Evolutionary conservation across 2,113 vertebrate genomes (phyloP).

Genomic region (Ictalurus punctatus): DNA sequence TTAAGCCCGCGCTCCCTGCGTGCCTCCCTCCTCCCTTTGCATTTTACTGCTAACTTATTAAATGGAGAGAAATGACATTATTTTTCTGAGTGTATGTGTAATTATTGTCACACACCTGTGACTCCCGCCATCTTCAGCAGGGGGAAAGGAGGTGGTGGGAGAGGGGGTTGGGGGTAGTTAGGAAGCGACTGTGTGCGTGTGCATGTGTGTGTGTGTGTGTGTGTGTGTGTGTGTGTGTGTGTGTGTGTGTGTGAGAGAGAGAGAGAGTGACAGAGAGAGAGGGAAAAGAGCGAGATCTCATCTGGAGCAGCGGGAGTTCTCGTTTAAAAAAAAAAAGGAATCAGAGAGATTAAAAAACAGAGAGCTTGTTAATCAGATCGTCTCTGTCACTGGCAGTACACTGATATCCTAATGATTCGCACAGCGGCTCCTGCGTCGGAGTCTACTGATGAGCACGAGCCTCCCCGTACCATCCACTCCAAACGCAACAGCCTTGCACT

Average conservation of each 20-base stretch:
- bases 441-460: conserved; percentile 35
- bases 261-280: conserved; percentile 31
- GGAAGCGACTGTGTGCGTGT: conserved; percentile 59
- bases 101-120: conserved; percentile 98
- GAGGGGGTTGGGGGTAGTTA: conserved; percentile 19
- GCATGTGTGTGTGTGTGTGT: conserved; percentile 37
- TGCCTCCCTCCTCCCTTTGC: conserved; percentile 76
- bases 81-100: conserved; percentile 92
- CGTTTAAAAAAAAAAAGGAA: conserved; percentile 59
- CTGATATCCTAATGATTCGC: conserved; percentile 75
- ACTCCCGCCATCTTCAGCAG: conserved; percentile 76
- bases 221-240: conserved; percentile 44
- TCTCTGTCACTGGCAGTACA: conserved; percentile 74
- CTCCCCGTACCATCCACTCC: conserved; percentile 23
- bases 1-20: conserved; percentile 79
- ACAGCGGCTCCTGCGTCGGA: conserved; percentile 70
- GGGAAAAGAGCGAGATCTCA: conserved; percentile 63
- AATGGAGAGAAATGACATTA: conserved; percentile 93
- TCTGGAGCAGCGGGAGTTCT: conserved; percentile 74
- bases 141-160: conserved; percentile 14
- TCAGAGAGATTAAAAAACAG: conserved; percentile 69
- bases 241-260: conserved; percentile 51
- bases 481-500: conserved; percentile 39
- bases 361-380: conserved; percentile 76
- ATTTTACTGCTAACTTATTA: conserved; percentile 98